Evolutionary conservation across 2,888 invertebrate genomes (phyloP).

Genomic region (Andricus quercusramuli): DNA sequence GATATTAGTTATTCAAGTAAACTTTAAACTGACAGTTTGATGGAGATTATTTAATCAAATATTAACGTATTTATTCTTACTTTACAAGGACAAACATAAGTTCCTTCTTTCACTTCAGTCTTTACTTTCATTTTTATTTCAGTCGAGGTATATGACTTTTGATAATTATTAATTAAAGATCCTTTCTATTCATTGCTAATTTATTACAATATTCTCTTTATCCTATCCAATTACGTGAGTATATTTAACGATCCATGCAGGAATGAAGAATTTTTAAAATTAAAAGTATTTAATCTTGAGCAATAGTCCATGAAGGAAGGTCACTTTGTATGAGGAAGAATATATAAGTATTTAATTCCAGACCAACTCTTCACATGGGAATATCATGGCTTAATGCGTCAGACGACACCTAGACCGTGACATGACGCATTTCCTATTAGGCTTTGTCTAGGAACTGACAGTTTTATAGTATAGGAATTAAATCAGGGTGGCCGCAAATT

Average conservation of each 20-base stretch:
- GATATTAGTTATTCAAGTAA: no score
- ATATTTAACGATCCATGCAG: background rate
- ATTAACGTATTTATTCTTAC: background rate
- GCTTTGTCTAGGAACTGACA: background rate
- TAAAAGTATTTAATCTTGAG: conserved; percentile 7
- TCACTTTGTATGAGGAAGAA: background rate
- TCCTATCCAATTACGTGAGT: background rate
- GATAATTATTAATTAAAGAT: background rate
- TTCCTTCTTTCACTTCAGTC: no score
- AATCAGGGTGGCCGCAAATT: no score
- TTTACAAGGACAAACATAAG: background rate
- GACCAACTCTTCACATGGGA: background rate
- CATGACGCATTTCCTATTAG: conserved; percentile 1
- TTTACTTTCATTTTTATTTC: background rate
- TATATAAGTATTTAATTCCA: background rate
- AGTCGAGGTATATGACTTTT: background rate
- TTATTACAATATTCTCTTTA: background rate
- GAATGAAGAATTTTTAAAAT: background rate
- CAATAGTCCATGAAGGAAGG: conserved; percentile 7
- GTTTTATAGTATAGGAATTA: background rate
- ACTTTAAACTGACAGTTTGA: no score
- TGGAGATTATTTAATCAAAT: background rate
- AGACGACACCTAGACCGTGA: background rate
- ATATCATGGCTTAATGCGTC: conserved; percentile 5
- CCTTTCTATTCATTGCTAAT: background rate